Percentiles rank a stretch among this genome's conserved stretches.
Conservation (phyloP, 1,140 invertebrate species). For the Drosophila bipectinata region DNA sequence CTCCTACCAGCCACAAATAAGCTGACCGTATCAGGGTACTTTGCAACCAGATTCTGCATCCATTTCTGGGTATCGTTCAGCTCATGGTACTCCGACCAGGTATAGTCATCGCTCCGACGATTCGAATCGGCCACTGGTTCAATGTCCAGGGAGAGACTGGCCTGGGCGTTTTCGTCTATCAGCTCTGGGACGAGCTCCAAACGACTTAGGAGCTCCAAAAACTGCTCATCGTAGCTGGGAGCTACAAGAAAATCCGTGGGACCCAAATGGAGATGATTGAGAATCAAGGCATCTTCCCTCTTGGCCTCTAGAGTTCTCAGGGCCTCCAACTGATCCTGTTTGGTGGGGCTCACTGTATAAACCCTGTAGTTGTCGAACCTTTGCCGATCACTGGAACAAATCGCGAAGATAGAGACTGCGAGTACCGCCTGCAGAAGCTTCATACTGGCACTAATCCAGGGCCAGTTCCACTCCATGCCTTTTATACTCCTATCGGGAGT, state of each 20-base stretch:
- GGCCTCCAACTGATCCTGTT: constrained; percentile 71
- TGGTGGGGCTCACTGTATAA: constrained; percentile 80
- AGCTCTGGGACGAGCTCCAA: constrained; percentile 26
- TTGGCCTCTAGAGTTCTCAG: constrained; percentile 37
- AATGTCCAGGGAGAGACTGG: constrained; percentile 66
- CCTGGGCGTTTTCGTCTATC: constrained; percentile 80
- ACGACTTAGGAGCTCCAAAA: constrained; percentile 14
- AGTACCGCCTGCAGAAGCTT: constrained; percentile 28
- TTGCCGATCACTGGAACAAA: constrained; percentile 19
- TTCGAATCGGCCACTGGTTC: constrained; percentile 53
- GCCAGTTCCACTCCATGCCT: background rate
- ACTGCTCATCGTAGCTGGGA: constrained; percentile 41
- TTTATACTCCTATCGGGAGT: constrained; percentile 28
- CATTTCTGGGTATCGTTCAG: constrained; percentile 85
- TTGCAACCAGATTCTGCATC: constrained; percentile 79
- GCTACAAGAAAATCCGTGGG: constrained; percentile 52
- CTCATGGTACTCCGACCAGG: constrained; percentile 84
- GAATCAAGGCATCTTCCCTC: constrained; percentile 35
- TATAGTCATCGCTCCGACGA: constrained; percentile 44
- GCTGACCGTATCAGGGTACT: constrained; percentile 84
- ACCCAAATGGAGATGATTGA: constrained; percentile 45
- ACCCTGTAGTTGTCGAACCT: constrained; percentile 83
- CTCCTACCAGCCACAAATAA: constrained; percentile 85
- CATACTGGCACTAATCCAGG: constrained; percentile 40
- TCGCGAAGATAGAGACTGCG: constrained; percentile 4